Evolutionary conservation across 2,797 vertebrate genomes (phyloP), one percentile per base, ranked within the genome.

Genomic region (Delichon dasypus): DNA sequence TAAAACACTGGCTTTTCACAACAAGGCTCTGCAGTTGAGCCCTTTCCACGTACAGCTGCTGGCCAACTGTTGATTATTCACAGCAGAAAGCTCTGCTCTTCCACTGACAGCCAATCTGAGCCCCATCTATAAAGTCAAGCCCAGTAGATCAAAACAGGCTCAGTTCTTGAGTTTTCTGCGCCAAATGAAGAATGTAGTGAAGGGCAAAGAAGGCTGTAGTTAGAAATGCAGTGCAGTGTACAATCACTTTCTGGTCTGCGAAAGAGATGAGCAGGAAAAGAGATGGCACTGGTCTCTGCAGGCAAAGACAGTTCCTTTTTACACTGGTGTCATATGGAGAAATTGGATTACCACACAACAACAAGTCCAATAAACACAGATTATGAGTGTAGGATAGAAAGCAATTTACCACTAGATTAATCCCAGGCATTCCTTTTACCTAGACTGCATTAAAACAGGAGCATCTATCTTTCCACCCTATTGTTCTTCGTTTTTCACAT

Each of bases 21-120:
- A 50, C 81, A 72, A 80, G 83, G 48, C n/a, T 82, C 57, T 74
- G 17, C 38, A 57, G 17, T 65, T 57, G 74, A 90, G 48, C 14
- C 53, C n/a, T 89, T 85, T 70, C 53, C 22, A 70, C 36, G 55
- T 23, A 36, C 29, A 92, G 40, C 57, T 89, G 55, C 73, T 78
- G 66, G 47, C 55, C 86, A 94, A 5, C 53, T 89, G 76, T 72
- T 88, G 73, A 68, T 81, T 75, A 68, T 38, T 71, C 77, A 73
- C 32, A 76, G 70, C 42, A 90, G 50, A 95, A 93, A 81, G 40
- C 71, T 72, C 73, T 94, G 38, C 44, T 75, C 82, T 76, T 79
- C 79, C 76, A 25, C 66, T 76, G 61, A 73, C 64, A 91, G 40
- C 13, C n/a, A 68, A 10, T 26, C 40, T 75, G 48, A 93, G 40